Evolutionary conservation across 2,797 vertebrate genomes (phyloP), one percentile per base, ranked within the genome.

Genomic region (Pipistrellus pipistrellus): DNA sequence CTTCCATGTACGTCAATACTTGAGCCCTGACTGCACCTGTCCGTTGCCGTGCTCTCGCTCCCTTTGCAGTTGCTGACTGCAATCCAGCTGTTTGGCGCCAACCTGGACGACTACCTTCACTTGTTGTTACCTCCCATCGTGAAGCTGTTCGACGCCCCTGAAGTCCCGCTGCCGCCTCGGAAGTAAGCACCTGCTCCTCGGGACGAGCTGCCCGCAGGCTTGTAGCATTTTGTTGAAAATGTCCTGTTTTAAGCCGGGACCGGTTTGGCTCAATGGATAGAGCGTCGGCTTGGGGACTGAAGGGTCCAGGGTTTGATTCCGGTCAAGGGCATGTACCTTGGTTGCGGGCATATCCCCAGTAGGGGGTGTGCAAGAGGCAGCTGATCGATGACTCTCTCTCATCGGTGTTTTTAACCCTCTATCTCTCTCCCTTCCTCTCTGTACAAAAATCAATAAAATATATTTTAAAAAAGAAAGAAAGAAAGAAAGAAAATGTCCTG

Each of bases 51-150:
- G n/a, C 57, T 93, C 14, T n/a, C 85, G 66, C 91, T 93, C 73
- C 90, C 38, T 69, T 96, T 97, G 4, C 97, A 99, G 99, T 96
- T 99, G 5, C 97, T 99, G 92, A 99, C 99, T 48, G 99, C 99
- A 0, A 99, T 99, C 98, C 99, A 99, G 98, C 98, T 99, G 95
- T 99, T 99, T 92, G 99, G 99, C 55, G 99, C 99, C 94, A 99
- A 99, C 98, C 97, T 99, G 92, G 99, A 99, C 4, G 99, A 99
- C 98, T 99, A 99, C 97, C 98, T 99, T 84, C 99, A 99, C 96
- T 98, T 99, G 97, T 96, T 99, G 80, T 98, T 99, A 97, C 99
- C 99, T 90, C 99, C 99, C 10, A 99, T 99, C 59, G 99, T 99
- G 89, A 99, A 99, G 97, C 98, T 99, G 0, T 99, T 99, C 95